Evolutionary conservation across 2,888 invertebrate species (phyloP).

Genomic region (Lycocerus yunnanus): DNA sequence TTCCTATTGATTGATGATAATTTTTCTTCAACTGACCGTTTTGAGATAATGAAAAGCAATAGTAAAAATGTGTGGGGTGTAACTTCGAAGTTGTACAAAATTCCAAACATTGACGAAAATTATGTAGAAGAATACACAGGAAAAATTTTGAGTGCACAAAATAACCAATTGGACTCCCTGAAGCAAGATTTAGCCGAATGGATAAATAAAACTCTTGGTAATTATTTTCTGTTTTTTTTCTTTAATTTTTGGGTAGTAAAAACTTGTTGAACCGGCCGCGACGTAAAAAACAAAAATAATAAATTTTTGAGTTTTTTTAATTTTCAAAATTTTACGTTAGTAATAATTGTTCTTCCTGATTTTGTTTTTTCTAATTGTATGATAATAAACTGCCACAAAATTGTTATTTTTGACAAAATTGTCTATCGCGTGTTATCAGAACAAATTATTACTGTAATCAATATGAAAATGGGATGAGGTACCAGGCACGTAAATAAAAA

Average conservation of each 20-base stretch:
- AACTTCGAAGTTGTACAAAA: slow-evolving; percentile 58
- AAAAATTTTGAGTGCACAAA: slow-evolving; percentile 75
- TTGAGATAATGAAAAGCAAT: slow-evolving; percentile 29
- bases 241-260: neutral
- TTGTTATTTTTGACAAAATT: neutral
- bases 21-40: neutral
- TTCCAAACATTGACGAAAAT: slow-evolving; percentile 42
- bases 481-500: slow-evolving; percentile 30
- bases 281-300: neutral
- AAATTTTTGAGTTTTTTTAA: neutral
- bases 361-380: neutral
- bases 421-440: slow-evolving; percentile 1
- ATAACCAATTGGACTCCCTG: slow-evolving; percentile 77
- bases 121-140: slow-evolving; percentile 64
- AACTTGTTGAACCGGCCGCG: too few species aligned
- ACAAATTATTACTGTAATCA: slow-evolving; percentile 23
- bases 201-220: slow-evolving; percentile 84
- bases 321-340: neutral
- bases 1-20: neutral
- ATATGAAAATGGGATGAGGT: slow-evolving; percentile 26
- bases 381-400: neutral
- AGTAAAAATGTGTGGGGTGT: slow-evolving; percentile 66
- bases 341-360: neutral
- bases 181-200: slow-evolving; percentile 88
- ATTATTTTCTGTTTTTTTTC: slow-evolving; percentile 52